These are phyloP conservation scores for Bradypodion pumilum DNA, from an alignment of 2,797 vertebrate genomes.

Conservation along the genomic window DNA sequence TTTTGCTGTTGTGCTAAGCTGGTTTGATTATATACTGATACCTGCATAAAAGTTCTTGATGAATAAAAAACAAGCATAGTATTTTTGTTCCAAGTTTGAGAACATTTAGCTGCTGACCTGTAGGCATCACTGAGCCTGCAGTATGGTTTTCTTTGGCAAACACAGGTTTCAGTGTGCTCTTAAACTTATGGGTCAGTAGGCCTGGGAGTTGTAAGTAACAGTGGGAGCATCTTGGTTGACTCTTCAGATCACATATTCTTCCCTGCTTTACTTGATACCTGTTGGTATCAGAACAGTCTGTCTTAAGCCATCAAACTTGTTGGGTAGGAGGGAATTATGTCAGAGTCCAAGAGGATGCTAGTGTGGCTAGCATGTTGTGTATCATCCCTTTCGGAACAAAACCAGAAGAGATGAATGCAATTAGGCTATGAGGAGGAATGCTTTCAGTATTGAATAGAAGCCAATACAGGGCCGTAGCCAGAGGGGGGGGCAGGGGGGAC, in stretches of 20 bases:
- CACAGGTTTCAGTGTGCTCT: background rate
- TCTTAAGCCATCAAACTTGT: background rate
- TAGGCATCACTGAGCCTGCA: background rate
- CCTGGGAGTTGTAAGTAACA: background rate
- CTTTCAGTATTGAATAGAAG: background rate
- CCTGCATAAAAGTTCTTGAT: background rate
- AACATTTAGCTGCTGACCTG: background rate
- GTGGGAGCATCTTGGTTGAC: background rate
- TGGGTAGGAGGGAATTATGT: background rate
- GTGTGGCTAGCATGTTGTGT: background rate
- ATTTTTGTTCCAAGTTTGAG: background rate
- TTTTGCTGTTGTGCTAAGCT: background rate
- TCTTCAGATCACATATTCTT: background rate
- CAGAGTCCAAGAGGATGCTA: background rate
- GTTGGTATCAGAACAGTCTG: background rate
- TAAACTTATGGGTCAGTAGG: background rate
- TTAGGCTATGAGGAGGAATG: background rate
- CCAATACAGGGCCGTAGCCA: no score
- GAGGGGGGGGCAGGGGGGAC: no score
- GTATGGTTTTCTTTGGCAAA: background rate
- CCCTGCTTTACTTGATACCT: background rate
- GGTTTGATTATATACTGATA: background rate
- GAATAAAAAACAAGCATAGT: background rate
- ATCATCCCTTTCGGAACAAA: background rate
- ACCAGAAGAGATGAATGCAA: background rate